Evolutionary conservation across 2,113 vertebrate species (phyloP).

Genomic region (cattle (Bos taurus)): ARS-UCD2.0 NC_037357.1:80881501-80882000

Average conservation of each 20-base stretch:
- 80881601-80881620: slow-evolving; percentile 30
- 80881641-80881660: neutral
- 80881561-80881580: neutral
- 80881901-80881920: neutral
- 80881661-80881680: neutral
- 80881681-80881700: neutral
- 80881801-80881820: neutral
- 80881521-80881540: neutral
- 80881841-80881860: neutral
- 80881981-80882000: neutral
- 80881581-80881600: neutral
- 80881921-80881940: neutral
- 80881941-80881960: neutral
- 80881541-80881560: neutral
- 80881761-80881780: neutral
- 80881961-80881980: neutral
- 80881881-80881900: neutral
- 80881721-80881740: neutral
- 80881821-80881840: neutral
- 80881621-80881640: neutral
- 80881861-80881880: neutral
- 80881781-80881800: neutral
- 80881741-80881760: neutral
- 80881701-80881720: neutral
- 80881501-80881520: neutral